Percentiles rank a stretch among this genome's conserved stretches.
These are phyloP conservation scores for Arnoldichthys spilopterus DNA, from an alignment of 2,797 vertebrate species.

Conservation along the genomic window DNA sequence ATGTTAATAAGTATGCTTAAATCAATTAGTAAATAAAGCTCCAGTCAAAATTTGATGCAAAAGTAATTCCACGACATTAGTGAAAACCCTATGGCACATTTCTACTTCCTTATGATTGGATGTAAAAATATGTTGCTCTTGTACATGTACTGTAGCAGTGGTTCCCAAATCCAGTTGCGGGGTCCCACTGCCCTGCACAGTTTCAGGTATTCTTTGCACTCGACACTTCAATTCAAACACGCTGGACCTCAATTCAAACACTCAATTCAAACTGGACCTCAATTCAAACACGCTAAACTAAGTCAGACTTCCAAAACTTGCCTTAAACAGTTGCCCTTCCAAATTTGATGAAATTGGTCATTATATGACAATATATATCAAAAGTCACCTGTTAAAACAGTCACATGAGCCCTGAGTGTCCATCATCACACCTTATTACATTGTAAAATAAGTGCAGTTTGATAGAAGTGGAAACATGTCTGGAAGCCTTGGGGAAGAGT, in stretches of 20 bases:
- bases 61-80: not conserved
- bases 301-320: not conserved
- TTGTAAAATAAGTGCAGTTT: not conserved
- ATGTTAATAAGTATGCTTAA: not conserved
- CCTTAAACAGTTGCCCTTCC: constrained; percentile 6
- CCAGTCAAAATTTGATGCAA: not conserved
- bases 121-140: not conserved
- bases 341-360: constrained; percentile 1
- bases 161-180: no score
- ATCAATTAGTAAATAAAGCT: constrained; percentile 17
- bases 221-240: no score
- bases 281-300: not conserved
- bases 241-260: no score
- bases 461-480: constrained; percentile 1
- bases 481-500: constrained; percentile 37
- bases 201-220: no score
- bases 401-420: constrained; percentile 54
- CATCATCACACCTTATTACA: constrained; percentile 14
- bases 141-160: not conserved
- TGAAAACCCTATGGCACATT: not conserved
- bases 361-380: constrained; percentile 23
- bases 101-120: not conserved
- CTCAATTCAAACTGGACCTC: no score
- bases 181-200: no score
- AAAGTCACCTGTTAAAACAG: constrained; percentile 26